phyloP scores from a whole-genome alignment of 2,113 vertebrate species.

The Tautogolabrus adspersus region DNA sequence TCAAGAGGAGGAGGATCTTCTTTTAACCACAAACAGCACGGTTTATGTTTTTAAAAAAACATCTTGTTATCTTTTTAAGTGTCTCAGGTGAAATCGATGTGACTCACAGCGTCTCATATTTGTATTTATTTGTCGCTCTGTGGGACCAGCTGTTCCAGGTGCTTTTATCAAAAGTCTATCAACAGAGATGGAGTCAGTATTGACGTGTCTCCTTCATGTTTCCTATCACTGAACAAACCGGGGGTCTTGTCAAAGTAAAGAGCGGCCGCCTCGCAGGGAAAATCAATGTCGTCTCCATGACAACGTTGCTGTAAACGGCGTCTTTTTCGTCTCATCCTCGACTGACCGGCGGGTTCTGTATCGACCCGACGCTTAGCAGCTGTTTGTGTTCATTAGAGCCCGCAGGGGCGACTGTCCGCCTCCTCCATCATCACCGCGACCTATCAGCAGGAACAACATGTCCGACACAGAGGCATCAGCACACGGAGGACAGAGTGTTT shows the following conservation, averaged over 20 bases:
- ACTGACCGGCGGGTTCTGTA: neutral
- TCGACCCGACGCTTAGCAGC: neutral
- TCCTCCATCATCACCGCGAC: neutral
- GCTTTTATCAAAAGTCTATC: neutral
- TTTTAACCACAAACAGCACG: no score
- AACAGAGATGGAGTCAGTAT: neutral
- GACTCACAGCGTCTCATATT: neutral
- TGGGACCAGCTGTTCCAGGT: no score
- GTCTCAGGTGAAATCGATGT: no score
- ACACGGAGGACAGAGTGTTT: no score
- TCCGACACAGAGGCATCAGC: neutral
- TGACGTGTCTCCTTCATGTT: neutral
- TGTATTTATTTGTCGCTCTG: neutral
- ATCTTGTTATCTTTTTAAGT: no score
- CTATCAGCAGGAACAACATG: neutral
- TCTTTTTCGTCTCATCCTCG: neutral
- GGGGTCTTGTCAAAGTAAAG: neutral
- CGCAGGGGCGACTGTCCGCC: neutral
- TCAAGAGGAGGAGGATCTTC: no score
- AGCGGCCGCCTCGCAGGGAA: neutral
- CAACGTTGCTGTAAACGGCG: constrained; percentile 3
- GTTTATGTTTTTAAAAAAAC: no score
- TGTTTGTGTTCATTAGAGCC: neutral
- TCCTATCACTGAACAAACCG: neutral
- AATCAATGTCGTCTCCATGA: constrained; percentile 25